phyloP scores from a whole-genome alignment of 2,797 vertebrate species.

The Anguilla anguilla region DNA sequence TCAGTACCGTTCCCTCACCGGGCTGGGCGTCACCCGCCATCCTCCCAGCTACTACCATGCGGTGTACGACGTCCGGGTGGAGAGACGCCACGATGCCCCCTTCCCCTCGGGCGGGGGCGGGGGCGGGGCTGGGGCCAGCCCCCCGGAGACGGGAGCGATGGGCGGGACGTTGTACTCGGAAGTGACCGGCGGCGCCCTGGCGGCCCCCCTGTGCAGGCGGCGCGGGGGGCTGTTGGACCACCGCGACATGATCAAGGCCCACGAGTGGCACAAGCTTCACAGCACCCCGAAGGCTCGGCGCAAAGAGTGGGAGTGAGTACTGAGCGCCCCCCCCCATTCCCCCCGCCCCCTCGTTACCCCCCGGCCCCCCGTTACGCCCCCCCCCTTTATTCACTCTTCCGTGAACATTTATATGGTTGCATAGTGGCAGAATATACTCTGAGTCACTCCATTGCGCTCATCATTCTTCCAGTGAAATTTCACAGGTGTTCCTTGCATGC shows the following conservation, averaged over 20 bases:
- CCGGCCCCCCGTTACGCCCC: background rate
- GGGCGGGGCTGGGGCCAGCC: background rate
- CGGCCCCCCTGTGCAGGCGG: conserved; percentile 49
- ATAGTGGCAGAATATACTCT: too few species aligned
- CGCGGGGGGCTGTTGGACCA: conserved; percentile 65
- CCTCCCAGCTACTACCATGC: background rate
- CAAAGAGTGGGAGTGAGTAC: conserved; percentile 69
- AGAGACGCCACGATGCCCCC: background rate
- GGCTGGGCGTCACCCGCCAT: background rate
- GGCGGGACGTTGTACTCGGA: background rate
- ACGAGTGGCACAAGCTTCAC: conserved; percentile 66
- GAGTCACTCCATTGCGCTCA: too few species aligned
- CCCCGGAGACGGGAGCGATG: background rate
- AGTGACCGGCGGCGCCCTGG: conserved; percentile 22
- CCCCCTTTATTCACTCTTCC: too few species aligned
- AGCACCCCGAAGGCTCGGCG: conserved; percentile 64
- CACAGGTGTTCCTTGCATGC: too few species aligned
- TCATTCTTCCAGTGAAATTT: too few species aligned
- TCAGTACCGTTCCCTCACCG: background rate
- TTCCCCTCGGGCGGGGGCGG: conserved; percentile 12
- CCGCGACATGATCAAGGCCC: conserved; percentile 66
- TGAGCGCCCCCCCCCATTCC: background rate
- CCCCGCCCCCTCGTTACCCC: too few species aligned
- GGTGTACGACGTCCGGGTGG: background rate
- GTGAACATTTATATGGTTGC: too few species aligned